Conservation (phyloP, 2,113 vertebrate species). For the Ovis aries region DNA sequence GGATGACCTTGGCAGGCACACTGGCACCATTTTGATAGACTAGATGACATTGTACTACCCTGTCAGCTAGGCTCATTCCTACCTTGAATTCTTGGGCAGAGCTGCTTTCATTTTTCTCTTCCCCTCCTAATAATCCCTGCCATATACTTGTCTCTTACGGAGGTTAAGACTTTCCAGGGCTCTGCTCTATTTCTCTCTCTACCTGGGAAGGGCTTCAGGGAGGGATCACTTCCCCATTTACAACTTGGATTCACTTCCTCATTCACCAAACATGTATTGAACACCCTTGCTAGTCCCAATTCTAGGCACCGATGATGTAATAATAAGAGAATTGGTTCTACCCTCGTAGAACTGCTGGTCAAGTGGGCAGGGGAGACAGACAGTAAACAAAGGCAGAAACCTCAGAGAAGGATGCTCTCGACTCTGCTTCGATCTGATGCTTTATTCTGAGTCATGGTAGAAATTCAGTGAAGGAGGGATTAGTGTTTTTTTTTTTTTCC, state of each 20-base stretch:
- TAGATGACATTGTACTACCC: rapidly evolving
- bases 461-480: not conserved
- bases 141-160: not conserved
- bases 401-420: not conserved
- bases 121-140: not conserved
- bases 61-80: rapidly evolving
- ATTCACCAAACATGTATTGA: not conserved
- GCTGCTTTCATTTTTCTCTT: not conserved
- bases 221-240: not conserved
- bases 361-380: rapidly evolving
- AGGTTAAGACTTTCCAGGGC: not conserved
- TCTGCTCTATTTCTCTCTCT: not conserved
- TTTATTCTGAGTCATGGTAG: not conserved
- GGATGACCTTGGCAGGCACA: too few relatives aligned
- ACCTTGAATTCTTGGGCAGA: not conserved
- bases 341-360: rapidly evolving
- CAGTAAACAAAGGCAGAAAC: not conserved
- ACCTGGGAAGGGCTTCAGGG: not conserved
- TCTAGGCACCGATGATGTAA: not conserved
- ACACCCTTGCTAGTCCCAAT: not conserved
- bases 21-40: rapidly evolving
- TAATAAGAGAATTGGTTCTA: not conserved
- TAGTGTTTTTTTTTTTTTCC: not conserved
- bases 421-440: not conserved
- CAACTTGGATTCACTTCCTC: not conserved